Base-by-base conservation (phyloP, 1,140 invertebrate species). In the Colletes latitarsis region DNA sequence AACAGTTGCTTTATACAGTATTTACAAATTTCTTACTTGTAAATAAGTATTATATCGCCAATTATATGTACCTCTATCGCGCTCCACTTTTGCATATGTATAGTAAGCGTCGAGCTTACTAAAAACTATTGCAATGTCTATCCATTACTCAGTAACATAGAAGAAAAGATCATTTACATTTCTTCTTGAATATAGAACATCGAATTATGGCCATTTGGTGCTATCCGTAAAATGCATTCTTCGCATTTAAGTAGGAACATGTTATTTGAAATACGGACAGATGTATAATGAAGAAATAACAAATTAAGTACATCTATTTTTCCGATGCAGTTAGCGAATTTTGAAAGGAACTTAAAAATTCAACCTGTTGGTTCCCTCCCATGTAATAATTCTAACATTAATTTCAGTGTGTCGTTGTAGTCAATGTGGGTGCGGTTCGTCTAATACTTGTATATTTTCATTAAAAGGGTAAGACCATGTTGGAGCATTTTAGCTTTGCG, bases 1-100 rank as follows among this genome's bases (percentile, higher is more conserved):
- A 92, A 91, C 90, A 92, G 82, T 87, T 83, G 66, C 91, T 92
- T 92, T 92, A 89, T 92, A 92, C 91, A 92, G 78, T 92, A 92
- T 92, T 88, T 92, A 92, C 91, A 92, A 84, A 82, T 83, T 82
- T 71, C 87, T 88, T 90, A 88, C 87, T 80, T 86, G 76, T 81
- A 86, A 84, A 66, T 79, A 78, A 73, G 64, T 85, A 77, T 86
- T 73, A 55, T 84, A 72, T 80, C 53, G 84, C 71, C 73, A 67
- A 82, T 85, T 73, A n/a, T 63, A 41, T 77, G 17, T 82, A 71
- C 14, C 57, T 58, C 58, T 43, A 14, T 68, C 53, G 41, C 58
- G 15, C n/a, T 57, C 19, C 53, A 43, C 41, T 70, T n/a, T 72
- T 10, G 1, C 68, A 52, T 19, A 21, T n/a, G 9, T 15, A 14